Conservation (phyloP, 1,140 invertebrate genomes). For the Hylyphantes graminicola region DNA sequence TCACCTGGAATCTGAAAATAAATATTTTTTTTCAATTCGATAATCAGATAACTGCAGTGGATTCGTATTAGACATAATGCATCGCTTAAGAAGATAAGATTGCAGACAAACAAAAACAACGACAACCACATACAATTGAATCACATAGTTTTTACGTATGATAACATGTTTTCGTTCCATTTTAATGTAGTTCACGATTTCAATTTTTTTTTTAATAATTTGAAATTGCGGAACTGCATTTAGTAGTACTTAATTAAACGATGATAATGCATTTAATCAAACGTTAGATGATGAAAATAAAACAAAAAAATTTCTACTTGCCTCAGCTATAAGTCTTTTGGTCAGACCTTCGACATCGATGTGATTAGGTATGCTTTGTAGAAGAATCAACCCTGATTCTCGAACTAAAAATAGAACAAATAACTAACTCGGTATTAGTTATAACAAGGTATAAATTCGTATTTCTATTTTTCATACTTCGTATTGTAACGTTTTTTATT, state of each 20-base stretch:
- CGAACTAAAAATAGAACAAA: constrained; percentile 73
- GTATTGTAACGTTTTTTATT: no score
- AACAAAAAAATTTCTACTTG: constrained; percentile 12
- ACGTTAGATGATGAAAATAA: neutral
- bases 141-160: neutral
- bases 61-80: neutral
- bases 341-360: constrained; percentile 90
- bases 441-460: no score
- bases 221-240: neutral
- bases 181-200: neutral
- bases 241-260: no score
- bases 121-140: neutral
- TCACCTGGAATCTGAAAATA: no score
- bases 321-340: constrained; percentile 76
- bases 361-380: constrained; percentile 84
- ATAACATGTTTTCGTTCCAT: neutral
- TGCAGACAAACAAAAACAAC: no score
- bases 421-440: neutral
- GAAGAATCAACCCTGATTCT: constrained; percentile 80
- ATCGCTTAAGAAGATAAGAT: neutral
- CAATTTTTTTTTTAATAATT: neutral
- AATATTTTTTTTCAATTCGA: no score
- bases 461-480: no score
- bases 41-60: neutral
- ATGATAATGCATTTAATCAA: neutral